These are phyloP conservation scores for Heteronetta atricapilla DNA, from an alignment of 2,113 vertebrate species.

Conservation along the genomic window DNA sequence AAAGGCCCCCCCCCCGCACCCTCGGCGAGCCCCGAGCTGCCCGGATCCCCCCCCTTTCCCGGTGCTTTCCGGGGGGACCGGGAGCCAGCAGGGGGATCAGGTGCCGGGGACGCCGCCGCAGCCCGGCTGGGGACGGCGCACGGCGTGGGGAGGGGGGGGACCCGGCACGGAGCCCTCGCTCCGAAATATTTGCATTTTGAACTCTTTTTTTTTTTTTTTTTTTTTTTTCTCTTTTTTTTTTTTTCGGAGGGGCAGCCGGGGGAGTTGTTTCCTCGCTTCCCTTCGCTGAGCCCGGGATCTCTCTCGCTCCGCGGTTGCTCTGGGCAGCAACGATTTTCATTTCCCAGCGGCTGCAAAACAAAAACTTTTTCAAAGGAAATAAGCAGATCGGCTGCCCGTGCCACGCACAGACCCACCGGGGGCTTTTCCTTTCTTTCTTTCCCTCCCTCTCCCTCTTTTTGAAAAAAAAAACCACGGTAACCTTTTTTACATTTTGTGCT, in stretches of 20 bases:
- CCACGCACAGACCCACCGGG: background rate
- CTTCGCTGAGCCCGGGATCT: background rate
- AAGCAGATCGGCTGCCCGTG: background rate
- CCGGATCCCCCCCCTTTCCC: background rate
- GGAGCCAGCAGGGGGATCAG: conserved; percentile 57
- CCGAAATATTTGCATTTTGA: background rate
- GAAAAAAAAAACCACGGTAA: too few species aligned
- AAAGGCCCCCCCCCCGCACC: background rate
- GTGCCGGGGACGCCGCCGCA: conserved; percentile 15
- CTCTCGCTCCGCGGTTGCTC: background rate
- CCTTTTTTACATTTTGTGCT: too few species aligned
- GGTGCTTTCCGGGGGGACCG: conserved; percentile 2
- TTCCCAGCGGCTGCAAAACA: conserved; percentile 49
- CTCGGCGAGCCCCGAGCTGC: background rate
- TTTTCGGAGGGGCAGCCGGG: background rate
- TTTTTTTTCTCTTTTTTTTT: too few species aligned
- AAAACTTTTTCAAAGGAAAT: conserved; percentile 49
- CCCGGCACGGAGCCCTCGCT: background rate
- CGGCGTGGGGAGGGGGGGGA: background rate
- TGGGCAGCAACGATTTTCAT: conserved; percentile 41
- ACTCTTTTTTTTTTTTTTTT: background rate
- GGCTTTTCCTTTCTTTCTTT: background rate
- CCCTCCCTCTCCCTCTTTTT: too few species aligned
- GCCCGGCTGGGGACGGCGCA: background rate
- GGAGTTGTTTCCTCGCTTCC: background rate